Evolutionary conservation across 2,888 invertebrate genomes (phyloP).

Genomic region (Clunio marinus): DNA sequence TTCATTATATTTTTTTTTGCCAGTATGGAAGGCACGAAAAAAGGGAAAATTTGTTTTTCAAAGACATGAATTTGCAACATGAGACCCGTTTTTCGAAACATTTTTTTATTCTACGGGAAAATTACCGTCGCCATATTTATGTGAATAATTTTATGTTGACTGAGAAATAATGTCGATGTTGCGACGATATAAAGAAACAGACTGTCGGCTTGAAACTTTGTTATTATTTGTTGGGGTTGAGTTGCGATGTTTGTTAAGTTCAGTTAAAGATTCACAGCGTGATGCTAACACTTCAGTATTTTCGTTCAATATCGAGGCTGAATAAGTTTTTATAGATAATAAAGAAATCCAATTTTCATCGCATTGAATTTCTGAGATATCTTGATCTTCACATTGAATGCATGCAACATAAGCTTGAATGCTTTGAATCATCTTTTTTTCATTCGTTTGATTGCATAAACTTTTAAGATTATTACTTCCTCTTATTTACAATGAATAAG

Average conservation of each 20-base stretch:
- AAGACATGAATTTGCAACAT: not conserved
- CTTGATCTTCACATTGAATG: not conserved
- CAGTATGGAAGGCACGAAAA: not conserved
- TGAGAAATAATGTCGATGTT: too few species aligned
- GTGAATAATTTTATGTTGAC: not conserved
- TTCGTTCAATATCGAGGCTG: too few species aligned
- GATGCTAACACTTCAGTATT: too few species aligned
- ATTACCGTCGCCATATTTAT: not conserved
- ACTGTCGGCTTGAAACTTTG: not conserved
- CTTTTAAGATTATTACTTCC: not conserved
- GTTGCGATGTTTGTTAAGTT: too few species aligned
- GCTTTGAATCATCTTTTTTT: not conserved
- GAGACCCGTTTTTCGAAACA: not conserved
- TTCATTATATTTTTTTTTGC: not conserved
- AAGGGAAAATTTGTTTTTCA: not conserved
- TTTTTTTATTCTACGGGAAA: not conserved
- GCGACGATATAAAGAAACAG: not conserved
- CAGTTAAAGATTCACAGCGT: too few species aligned
- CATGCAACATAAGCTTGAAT: not conserved
- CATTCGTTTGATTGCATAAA: not conserved
- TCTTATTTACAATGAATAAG: too few species aligned
- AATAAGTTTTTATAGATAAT: too few species aligned
- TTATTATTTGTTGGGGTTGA: too few species aligned
- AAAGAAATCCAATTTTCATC: not conserved
- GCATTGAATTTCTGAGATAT: not conserved